Base-by-base conservation (phyloP, 2,113 vertebrate species). In the Chlorocebus sabaeus region DNA sequence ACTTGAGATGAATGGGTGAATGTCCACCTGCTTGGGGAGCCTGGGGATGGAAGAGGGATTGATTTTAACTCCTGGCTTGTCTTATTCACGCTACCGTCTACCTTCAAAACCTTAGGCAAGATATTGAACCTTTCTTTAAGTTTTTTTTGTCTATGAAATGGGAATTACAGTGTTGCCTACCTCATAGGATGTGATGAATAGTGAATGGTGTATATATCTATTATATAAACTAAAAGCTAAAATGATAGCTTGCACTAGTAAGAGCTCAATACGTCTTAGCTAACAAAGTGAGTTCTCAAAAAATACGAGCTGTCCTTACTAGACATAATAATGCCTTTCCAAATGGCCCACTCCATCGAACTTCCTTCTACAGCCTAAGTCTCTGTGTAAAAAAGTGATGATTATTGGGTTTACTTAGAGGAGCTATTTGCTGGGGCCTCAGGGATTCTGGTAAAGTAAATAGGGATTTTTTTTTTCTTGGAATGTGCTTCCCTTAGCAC, bases 251-350 rank as follows among this genome's bases (percentile, higher is more conserved):
- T 76, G 18, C 35, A 30, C 35, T 50, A 64, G 12, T 22, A 52
- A 90, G 50, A 93, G 84, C 38, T 78, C 73, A 45, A 35, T 75
- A 48, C 43, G 64, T 76, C 68, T 52, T 83, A 73, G 50, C 70
- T 45, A 95, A 89, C 35, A 76, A 85, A 93, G 70, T 93, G 68
- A 89, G 48, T 75, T 75, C 48, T 84, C 64, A 68, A 45, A 96
- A 70, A 81, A n/a, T 35, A 14, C 70, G 25, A 89, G 43, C 38
- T 67, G 35, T 50, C 20, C 23, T 79, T 79, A 82, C n/a, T n/a
- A 40, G 16, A 48, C 55, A 30, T 17, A 35, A 48, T 25, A 35
- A 85, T 35, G 35, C 22, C 72, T 35, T 48, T 84, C 48, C 81
- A 89, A 82, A 89, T 18, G 64, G 25, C 50, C 81, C 4, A 35